Percentiles rank a stretch among this genome's conserved stretches.
These are phyloP conservation scores for Salminus brasiliensis DNA, from an alignment of 2,113 vertebrate genomes.

Conservation along the genomic window DNA sequence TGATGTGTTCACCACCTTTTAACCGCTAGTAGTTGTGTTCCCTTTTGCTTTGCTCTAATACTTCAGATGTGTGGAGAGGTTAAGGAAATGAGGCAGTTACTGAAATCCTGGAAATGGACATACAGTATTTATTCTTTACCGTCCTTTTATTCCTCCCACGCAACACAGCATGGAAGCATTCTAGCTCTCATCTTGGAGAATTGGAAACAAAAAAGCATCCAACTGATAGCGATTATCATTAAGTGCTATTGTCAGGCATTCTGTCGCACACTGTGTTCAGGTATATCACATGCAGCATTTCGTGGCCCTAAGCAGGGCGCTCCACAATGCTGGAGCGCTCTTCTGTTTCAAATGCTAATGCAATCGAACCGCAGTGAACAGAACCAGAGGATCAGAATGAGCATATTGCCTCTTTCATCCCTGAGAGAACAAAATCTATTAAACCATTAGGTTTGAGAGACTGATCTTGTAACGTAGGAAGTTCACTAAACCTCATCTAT, in stretches of 20 bases:
- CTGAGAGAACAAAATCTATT: conserved; percentile 47
- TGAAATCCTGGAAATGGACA: conserved; percentile 3
- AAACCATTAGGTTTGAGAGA: conserved; percentile 24
- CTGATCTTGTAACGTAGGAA: neutral
- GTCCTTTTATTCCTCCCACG: neutral
- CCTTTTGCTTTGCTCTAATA: too few species aligned
- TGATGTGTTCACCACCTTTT: too few species aligned
- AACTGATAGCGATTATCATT: conserved; percentile 18
- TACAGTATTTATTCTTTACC: conserved; percentile 3
- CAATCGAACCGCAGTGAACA: conserved; percentile 65
- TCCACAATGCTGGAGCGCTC: conserved; percentile 21
- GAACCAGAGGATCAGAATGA: conserved; percentile 46
- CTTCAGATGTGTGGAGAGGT: neutral
- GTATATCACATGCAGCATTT: conserved; percentile 10
- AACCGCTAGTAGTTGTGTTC: too few species aligned
- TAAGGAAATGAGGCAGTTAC: neutral
- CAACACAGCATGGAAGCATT: neutral
- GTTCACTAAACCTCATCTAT: neutral
- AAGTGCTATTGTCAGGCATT: conserved; percentile 21
- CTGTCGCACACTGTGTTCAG: neutral
- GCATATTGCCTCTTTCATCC: conserved; percentile 49
- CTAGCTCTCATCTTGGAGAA: neutral
- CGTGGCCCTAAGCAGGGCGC: neutral
- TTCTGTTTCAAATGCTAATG: conserved; percentile 67
- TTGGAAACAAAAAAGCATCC: conserved; percentile 30